These are phyloP conservation scores for Ornithoptera alexandrae DNA, from an alignment of 2,888 invertebrate genomes.

Conservation along the genomic window DNA sequence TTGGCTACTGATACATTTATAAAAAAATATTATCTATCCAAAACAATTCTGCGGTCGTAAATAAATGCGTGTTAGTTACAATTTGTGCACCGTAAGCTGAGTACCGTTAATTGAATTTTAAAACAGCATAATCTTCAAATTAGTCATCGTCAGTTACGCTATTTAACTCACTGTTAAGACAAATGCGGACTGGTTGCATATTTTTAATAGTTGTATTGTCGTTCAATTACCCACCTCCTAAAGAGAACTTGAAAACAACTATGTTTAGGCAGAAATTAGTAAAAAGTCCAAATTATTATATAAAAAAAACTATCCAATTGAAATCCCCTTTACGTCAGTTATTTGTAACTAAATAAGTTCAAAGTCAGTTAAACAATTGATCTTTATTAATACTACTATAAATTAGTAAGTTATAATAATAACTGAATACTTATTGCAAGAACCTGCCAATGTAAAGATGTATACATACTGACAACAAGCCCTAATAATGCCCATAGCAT, in stretches of 20 bases:
- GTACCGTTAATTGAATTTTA: constrained; percentile 67
- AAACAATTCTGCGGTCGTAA: constrained; percentile 40
- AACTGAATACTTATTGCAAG: no score
- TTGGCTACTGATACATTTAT: neutral
- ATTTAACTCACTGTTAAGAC: constrained; percentile 39
- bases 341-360: no score
- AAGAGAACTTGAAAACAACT: neutral
- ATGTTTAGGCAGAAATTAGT: no score
- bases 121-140: constrained; percentile 56
- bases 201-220: constrained; percentile 13
- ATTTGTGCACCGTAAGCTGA: constrained; percentile 41
- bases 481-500: no score
- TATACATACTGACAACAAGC: no score
- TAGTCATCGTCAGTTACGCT: constrained; percentile 64
- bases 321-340: no score
- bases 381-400: no score
- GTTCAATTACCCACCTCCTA: constrained; percentile 6
- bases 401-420: no score
- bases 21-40: neutral
- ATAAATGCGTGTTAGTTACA: constrained; percentile 53
- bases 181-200: constrained; percentile 29
- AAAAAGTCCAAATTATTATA: no score
- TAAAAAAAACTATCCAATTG: no score
- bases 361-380: no score
- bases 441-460: no score